A percentile compares a stretch with the other conserved stretches of the same genome.
Conservation (phyloP, 1,140 invertebrate genomes). For the Orussus abietinus region DNA sequence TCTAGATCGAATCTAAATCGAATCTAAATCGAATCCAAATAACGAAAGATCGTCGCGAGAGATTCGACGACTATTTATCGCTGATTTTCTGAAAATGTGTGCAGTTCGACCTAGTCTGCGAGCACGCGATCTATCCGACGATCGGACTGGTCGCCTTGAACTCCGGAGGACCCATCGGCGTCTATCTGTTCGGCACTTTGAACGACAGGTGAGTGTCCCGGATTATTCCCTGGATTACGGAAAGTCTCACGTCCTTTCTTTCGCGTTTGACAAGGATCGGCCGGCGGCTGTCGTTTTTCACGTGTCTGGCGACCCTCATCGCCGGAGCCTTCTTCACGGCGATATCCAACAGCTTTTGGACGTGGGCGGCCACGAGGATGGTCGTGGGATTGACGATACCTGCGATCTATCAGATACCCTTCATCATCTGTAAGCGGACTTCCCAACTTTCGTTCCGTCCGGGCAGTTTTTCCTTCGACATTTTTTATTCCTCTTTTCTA, state of each 20-base stretch:
- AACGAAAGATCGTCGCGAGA: no score
- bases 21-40: no score
- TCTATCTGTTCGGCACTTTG: constrained; percentile 77
- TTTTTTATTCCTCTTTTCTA: constrained; percentile 49
- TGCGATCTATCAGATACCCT: constrained; percentile 91
- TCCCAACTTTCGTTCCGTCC: constrained; percentile 13
- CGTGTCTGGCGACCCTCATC: constrained; percentile 72
- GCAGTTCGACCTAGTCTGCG: constrained; percentile 83
- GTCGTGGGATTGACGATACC: constrained; percentile 85
- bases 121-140: constrained; percentile 78
- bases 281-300: constrained; percentile 75
- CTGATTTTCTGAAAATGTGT: no score
- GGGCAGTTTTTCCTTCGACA: constrained; percentile 5
- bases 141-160: constrained; percentile 78
- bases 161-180: constrained; percentile 78
- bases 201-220: constrained; percentile 66
- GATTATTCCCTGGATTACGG: not conserved
- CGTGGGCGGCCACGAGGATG: constrained; percentile 72
- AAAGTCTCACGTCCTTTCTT: not conserved
- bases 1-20: no score
- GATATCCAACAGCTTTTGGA: constrained; percentile 71
- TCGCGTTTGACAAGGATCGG: constrained; percentile 57
- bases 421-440: constrained; percentile 79
- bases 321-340: constrained; percentile 74
- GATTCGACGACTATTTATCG: no score